These are phyloP conservation scores for Antheraea assamensis DNA, from an alignment of 2,888 invertebrate genomes.

Conservation along the genomic window DNA sequence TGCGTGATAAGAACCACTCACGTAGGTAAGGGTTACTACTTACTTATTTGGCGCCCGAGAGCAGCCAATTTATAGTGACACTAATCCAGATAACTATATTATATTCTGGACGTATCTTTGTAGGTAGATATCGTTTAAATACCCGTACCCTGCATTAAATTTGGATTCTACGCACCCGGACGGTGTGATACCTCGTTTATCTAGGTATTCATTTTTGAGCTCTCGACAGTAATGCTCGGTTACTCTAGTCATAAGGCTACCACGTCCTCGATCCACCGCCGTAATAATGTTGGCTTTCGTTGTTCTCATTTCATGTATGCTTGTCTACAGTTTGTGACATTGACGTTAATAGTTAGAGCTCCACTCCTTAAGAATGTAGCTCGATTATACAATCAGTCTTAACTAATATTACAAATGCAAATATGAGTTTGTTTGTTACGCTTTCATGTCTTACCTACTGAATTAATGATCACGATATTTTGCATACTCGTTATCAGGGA, in stretches of 20 bases:
- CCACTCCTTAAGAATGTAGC: too few species aligned
- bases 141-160: not conserved
- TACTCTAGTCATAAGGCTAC: not conserved
- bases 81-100: not conserved
- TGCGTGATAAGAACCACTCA: conserved; percentile 3
- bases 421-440: too few species aligned
- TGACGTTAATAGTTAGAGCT: too few species aligned
- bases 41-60: not conserved
- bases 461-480: too few species aligned
- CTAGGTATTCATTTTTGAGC: not conserved
- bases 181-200: not conserved
- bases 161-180: not conserved
- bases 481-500: too few species aligned
- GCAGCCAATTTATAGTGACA: not conserved
- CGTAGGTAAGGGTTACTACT: not conserved
- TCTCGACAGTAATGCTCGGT: not conserved
- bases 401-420: too few species aligned
- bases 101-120: not conserved
- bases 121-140: not conserved
- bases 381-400: too few species aligned
- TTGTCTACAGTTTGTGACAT: not conserved
- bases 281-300: not conserved
- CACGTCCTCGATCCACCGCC: not conserved
- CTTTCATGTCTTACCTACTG: too few species aligned
- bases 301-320: not conserved